phyloP scores from a whole-genome alignment of 1,140 invertebrate species.

The Trichonephila inaurata region DNA sequence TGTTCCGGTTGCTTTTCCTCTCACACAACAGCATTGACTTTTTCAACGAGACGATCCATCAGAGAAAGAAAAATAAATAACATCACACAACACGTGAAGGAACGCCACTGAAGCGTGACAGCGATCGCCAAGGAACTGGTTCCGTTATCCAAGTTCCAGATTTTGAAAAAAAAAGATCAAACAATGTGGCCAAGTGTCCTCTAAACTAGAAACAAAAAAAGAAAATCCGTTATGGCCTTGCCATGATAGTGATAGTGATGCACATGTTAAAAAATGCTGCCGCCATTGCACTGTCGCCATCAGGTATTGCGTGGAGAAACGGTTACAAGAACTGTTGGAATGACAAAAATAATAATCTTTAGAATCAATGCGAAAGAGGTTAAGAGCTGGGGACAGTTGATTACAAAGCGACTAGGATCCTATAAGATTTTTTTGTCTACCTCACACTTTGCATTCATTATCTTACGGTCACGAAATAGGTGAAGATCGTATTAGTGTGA shows the following conservation, averaged over 20 bases:
- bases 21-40: background rate
- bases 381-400: background rate
- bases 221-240: background rate
- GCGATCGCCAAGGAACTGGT: conserved; percentile 7
- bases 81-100: background rate
- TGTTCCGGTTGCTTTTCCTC: background rate
- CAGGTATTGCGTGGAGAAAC: background rate
- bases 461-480: conserved; percentile 9
- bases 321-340: background rate
- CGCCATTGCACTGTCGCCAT: background rate
- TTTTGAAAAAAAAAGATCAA: conserved; percentile 6
- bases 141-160: conserved; percentile 15
- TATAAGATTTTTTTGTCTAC: background rate
- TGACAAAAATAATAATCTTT: background rate
- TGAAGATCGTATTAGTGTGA: conserved; percentile 10
- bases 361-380: background rate
- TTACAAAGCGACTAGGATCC: background rate
- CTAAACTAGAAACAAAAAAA: conserved; percentile 11
- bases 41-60: conserved; percentile 30
- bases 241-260: conserved; percentile 38
- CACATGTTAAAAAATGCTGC: conserved; percentile 2
- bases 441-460: background rate
- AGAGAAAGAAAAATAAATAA: conserved; percentile 19
- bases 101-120: conserved; percentile 20
- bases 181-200: conserved; percentile 46